Percentiles rank a stretch among this genome's conserved stretches.
Evolutionary conservation across 1,140 invertebrate genomes (phyloP).

Genomic region (Sesamia nonagrioides): DNA sequence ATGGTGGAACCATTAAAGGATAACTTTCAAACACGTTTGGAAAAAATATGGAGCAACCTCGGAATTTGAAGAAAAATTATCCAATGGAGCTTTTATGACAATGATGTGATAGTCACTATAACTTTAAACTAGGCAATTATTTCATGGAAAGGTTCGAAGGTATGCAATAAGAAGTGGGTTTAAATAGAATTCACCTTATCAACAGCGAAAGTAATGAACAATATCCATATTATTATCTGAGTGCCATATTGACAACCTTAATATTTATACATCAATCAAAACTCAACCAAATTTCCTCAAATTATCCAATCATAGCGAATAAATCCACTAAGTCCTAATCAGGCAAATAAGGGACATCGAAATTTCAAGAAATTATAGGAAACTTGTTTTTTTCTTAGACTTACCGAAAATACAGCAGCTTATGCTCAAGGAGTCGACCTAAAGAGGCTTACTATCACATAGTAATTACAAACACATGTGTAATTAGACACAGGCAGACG

Average conservation of each 20-base stretch:
- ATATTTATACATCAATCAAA: background rate
- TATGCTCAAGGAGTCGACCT: background rate
- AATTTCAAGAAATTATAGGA: background rate
- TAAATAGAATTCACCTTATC: background rate
- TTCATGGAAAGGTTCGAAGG: too few relatives aligned
- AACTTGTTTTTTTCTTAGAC: background rate
- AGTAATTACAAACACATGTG: slow-evolving; percentile 35
- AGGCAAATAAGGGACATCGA: background rate
- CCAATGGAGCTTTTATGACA: background rate
- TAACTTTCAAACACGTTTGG: slow-evolving; percentile 25
- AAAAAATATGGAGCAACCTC: background rate
- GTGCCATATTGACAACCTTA: too few relatives aligned
- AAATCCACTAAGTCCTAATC: background rate
- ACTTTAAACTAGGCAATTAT: too few relatives aligned
- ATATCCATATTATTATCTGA: background rate
- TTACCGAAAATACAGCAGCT: background rate
- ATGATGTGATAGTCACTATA: too few relatives aligned
- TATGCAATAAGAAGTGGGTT: too few relatives aligned
- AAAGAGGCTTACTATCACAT: background rate
- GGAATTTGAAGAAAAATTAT: background rate
- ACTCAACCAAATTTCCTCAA: background rate
- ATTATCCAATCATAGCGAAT: background rate
- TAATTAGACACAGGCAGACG: slow-evolving; percentile 8
- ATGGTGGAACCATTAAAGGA: slow-evolving; percentile 11
- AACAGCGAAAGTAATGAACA: background rate